A percentile compares a stretch with the other conserved stretches of the same genome.
These are phyloP conservation scores for Luffia ferchaultella DNA, from an alignment of 2,888 invertebrate genomes.

Conservation along the genomic window DNA sequence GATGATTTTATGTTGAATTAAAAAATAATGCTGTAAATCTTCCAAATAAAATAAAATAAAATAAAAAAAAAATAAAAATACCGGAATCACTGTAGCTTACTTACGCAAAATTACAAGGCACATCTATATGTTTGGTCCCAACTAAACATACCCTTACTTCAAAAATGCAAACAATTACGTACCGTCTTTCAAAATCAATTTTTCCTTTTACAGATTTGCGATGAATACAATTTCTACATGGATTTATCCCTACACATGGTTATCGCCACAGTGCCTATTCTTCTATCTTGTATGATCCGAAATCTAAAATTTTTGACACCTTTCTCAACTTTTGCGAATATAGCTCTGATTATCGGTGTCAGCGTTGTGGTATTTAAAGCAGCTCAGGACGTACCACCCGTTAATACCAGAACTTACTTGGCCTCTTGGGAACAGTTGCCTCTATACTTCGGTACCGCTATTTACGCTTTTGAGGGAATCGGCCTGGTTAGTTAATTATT, in stretches of 20 bases:
- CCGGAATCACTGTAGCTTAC: too few relatives aligned
- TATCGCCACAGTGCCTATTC: conserved; percentile 74
- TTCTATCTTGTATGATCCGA: conserved; percentile 77
- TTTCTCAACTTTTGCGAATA: conserved; percentile 91
- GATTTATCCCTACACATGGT: conserved; percentile 79
- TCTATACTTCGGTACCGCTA: conserved; percentile 93
- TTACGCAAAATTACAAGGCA: too few relatives aligned
- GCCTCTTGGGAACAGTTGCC: conserved; percentile 74
- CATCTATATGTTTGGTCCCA: too few relatives aligned
- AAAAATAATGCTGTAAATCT: too few relatives aligned
- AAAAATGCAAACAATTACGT: too few relatives aligned
- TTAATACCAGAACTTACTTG: conserved; percentile 66
- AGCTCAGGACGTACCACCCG: conserved; percentile 73
- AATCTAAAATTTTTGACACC: conserved; percentile 92
- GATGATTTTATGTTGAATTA: too few relatives aligned
- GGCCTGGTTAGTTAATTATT: conserved; percentile 80
- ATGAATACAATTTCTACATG: conserved; percentile 67
- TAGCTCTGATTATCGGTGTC: conserved; percentile 78
- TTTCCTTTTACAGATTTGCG: conserved; percentile 67
- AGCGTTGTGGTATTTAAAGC: conserved; percentile 81
- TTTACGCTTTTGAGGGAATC: conserved; percentile 98
- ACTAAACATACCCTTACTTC: too few relatives aligned
- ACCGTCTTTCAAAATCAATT: too few relatives aligned
- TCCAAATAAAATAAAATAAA: too few relatives aligned
- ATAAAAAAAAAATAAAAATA: too few relatives aligned